phyloP scores from a whole-genome alignment of 2,888 invertebrate species.

The Zaprionus bogoriensis region DNA sequence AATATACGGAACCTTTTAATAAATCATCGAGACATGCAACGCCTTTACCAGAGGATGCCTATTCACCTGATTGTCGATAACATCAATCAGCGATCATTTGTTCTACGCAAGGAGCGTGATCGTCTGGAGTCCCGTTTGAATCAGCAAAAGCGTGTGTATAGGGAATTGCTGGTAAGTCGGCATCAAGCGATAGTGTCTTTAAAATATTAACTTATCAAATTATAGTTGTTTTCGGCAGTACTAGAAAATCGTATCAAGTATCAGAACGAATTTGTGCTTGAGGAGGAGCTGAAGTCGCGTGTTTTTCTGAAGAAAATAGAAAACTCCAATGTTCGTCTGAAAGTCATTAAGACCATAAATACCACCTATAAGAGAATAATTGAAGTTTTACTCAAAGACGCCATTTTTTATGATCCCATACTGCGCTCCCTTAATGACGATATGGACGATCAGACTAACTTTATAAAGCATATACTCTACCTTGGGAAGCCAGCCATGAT shows the following conservation, averaged over 20 bases:
- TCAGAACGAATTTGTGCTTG: conserved; percentile 75
- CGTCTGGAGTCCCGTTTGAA: conserved; percentile 70
- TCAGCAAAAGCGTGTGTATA: conserved; percentile 68
- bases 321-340: conserved; percentile 80
- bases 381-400: conserved; percentile 78
- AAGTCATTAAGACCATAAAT: conserved; percentile 79
- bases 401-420: conserved; percentile 81
- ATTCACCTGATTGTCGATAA: conserved; percentile 79
- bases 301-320: conserved; percentile 77
- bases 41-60: conserved; percentile 81
- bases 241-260: conserved; percentile 81
- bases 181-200: neutral
- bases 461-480: conserved; percentile 80
- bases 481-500: conserved; percentile 80
- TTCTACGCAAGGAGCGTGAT: conserved; percentile 81
- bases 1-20: conserved; percentile 78
- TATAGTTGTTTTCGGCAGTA: conserved; percentile 65
- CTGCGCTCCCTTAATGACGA: conserved; percentile 78
- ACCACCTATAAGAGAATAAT: conserved; percentile 80
- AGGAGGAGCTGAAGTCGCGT: conserved; percentile 75
- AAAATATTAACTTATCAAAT: neutral
- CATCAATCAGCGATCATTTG: conserved; percentile 81
- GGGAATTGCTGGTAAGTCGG: conserved; percentile 68
- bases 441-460: conserved; percentile 80
- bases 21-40: conserved; percentile 80